Evolutionary conservation across 1,140 invertebrate genomes (phyloP).

Genomic region (Achroia grisella): DNA sequence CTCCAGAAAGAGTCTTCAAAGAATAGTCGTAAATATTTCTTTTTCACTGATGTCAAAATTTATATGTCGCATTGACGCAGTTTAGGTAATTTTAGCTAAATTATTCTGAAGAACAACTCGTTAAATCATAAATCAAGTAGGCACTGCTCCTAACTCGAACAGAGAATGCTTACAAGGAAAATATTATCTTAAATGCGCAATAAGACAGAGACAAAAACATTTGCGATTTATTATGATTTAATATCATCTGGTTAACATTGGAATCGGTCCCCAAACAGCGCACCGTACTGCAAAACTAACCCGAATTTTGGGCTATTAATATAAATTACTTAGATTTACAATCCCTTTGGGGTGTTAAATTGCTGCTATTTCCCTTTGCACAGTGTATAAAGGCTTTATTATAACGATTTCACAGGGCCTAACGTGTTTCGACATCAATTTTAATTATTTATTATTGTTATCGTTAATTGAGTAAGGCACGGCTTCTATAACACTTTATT

Average conservation of each 20-base stretch:
- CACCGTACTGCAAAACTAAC: conserved; percentile 51
- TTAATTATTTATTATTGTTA: conserved; percentile 33
- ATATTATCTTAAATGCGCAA: too few species aligned
- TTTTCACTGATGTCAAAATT: too few species aligned
- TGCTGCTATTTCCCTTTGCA: conserved; percentile 36
- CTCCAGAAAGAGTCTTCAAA: too few species aligned
- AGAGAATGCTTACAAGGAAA: too few species aligned
- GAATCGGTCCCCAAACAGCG: conserved; percentile 49
- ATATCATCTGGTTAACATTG: conserved; percentile 34
- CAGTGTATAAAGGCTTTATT: conserved; percentile 32
- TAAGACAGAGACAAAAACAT: too few species aligned
- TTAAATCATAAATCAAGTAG: too few species aligned
- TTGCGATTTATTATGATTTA: conserved; percentile 35
- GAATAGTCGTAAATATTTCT: too few species aligned
- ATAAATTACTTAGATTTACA: conserved; percentile 66
- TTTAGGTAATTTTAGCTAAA: too few species aligned
- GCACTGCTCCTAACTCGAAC: too few species aligned
- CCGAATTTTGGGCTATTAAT: conserved; percentile 61
- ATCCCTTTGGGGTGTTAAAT: conserved; percentile 49
- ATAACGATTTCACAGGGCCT: conserved; percentile 24
- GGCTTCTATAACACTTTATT: conserved; percentile 3
- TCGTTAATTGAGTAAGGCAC: conserved; percentile 8
- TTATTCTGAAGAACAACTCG: too few species aligned
- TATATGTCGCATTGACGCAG: too few species aligned
- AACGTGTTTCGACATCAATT: conserved; percentile 29